Evolutionary conservation across 2,888 invertebrate species (phyloP).

Genomic region (Molanna angustata): DNA sequence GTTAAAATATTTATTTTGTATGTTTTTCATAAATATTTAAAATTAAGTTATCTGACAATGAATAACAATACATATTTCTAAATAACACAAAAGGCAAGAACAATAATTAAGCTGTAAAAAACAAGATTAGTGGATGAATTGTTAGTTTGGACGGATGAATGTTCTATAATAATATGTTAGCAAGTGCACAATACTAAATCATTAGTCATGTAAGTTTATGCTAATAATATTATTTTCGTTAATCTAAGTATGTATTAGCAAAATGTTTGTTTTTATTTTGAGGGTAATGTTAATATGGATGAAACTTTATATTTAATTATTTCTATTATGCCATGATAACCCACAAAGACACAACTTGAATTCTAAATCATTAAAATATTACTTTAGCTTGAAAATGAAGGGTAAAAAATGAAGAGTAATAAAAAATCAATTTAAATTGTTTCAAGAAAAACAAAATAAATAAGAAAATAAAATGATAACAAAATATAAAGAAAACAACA

Average conservation of each 20-base stretch:
- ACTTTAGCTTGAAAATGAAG: no score
- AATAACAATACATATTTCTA: no score
- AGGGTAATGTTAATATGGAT: not conserved
- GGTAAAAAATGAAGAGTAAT: no score
- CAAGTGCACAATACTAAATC: conserved; percentile 25
- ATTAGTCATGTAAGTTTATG: conserved; percentile 17
- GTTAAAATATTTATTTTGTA: no score
- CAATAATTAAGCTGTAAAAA: conserved; percentile 3
- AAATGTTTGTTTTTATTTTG: not conserved
- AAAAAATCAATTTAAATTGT: no score
- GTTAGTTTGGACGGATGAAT: conserved; percentile 31
- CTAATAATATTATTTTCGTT: not conserved
- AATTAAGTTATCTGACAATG: no score
- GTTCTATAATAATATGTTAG: conserved; percentile 33
- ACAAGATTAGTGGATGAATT: conserved; percentile 10
- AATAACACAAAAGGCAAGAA: no score
- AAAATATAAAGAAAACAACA: no score
- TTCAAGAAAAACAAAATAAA: no score
- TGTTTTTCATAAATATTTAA: no score
- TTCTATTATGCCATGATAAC: conserved; percentile 31
- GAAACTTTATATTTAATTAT: not conserved
- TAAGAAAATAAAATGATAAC: no score
- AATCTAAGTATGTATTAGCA: not conserved
- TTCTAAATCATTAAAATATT: no score
- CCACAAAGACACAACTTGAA: conserved; percentile 22